Conservation (phyloP, 2,888 invertebrate genomes). For the Serripes groenlandicus region DNA sequence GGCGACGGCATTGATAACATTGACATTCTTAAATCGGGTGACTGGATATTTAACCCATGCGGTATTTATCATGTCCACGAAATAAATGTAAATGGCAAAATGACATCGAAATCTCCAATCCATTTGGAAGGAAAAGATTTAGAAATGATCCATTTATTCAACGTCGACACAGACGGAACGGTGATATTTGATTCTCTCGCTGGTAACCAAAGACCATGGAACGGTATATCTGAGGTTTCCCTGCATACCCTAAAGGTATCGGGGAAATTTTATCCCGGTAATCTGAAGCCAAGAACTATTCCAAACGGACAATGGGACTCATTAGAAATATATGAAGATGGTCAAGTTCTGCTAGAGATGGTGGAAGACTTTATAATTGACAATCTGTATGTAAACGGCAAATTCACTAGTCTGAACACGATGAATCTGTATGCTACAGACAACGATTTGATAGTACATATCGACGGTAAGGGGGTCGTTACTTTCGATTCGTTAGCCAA, state of each 20-base stretch:
- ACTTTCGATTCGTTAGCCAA: conserved; percentile 57
- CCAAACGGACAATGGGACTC: conserved; percentile 66
- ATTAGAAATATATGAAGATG: conserved; percentile 59
- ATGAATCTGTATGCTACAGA: conserved; percentile 49
- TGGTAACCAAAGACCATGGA: conserved; percentile 58
- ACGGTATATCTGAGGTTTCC: conserved; percentile 61
- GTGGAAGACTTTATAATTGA: conserved; percentile 65
- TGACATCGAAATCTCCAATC: conserved; percentile 62
- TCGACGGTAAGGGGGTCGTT: conserved; percentile 45
- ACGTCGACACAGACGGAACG: conserved; percentile 62
- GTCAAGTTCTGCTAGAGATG: conserved; percentile 65
- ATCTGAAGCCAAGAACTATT: conserved; percentile 51
- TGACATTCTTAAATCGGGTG: conserved; percentile 59
- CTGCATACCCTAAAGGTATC: conserved; percentile 62
- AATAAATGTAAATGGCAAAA: conserved; percentile 63
- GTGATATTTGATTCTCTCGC: conserved; percentile 66
- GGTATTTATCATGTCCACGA: conserved; percentile 56
- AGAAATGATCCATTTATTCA: conserved; percentile 52
- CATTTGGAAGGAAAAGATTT: conserved; percentile 56
- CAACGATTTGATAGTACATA: conserved; percentile 30
- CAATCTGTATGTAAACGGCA: conserved; percentile 56
- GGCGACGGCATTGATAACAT: conserved; percentile 58
- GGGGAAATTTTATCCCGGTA: conserved; percentile 65
- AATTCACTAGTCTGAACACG: conserved; percentile 48
- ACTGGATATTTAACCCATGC: conserved; percentile 67